Evolutionary conservation across 2,888 invertebrate species (phyloP).

Genomic region (Drosophila aldrichi): DNA sequence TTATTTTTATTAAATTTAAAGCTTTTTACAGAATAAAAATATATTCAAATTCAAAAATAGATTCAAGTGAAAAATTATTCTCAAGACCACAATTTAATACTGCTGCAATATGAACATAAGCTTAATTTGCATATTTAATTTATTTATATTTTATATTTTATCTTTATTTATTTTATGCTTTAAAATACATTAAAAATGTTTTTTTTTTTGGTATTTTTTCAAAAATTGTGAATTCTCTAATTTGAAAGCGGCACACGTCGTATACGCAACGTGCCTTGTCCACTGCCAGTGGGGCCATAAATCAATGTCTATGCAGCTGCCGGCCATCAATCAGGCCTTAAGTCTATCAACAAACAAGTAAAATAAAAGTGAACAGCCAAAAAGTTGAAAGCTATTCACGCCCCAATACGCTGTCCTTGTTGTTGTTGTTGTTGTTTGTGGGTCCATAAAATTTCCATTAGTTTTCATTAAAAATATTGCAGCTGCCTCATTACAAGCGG

Average conservation of each 20-base stretch:
- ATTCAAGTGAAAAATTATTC: no score
- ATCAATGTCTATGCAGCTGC: constrained; percentile 69
- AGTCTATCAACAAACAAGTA: constrained; percentile 64
- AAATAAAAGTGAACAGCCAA: constrained; percentile 2
- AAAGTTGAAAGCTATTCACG: constrained; percentile 51
- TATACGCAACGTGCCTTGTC: constrained; percentile 50
- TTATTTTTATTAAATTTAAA: no score
- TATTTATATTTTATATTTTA: neutral
- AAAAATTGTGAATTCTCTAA: neutral
- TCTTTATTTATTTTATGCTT: neutral
- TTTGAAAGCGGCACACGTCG: constrained; percentile 30
- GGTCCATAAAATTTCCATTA: constrained; percentile 58
- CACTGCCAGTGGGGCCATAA: constrained; percentile 59
- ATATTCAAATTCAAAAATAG: no score
- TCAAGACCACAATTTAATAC: no score
- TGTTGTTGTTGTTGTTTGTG: neutral
- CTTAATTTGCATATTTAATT: neutral
- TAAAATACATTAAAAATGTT: neutral
- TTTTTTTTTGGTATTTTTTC: no score
- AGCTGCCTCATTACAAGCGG: constrained; percentile 40
- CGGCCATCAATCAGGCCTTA: constrained; percentile 62
- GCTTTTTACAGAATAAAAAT: no score
- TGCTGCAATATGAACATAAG: neutral
- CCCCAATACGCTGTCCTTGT: neutral
- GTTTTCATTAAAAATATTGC: constrained; percentile 57